Conservation (phyloP, 2,797 vertebrate species). For the Sternotherus odoratus region DNA sequence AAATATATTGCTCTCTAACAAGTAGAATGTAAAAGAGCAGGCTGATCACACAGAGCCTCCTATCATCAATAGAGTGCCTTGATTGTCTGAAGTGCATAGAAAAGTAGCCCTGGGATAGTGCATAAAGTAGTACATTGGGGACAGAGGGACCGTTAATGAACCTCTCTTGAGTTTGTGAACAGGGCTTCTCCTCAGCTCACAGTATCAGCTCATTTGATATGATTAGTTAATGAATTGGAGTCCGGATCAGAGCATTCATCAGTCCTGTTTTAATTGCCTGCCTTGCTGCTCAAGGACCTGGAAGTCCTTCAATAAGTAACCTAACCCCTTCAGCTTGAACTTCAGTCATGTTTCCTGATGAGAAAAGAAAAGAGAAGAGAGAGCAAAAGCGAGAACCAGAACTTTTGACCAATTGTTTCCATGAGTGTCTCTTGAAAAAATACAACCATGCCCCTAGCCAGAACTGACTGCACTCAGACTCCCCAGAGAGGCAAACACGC, state of each 20-base stretch:
- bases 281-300: not conserved
- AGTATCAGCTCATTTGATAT: not conserved
- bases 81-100: not conserved
- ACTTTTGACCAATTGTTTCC: not conserved
- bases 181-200: not conserved
- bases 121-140: rapidly evolving
- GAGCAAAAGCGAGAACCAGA: not conserved
- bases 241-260: not conserved
- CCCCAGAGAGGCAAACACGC: rapidly evolving
- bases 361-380: not conserved
- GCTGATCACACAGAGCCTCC: not conserved
- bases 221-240: slow-evolving; percentile 25
- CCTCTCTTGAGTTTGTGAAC: not conserved
- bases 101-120: not conserved
- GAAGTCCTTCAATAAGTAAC: not conserved
- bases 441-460: not conserved
- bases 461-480: rapidly evolving
- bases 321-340: not conserved
- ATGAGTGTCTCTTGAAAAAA: rapidly evolving
- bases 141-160: not conserved
- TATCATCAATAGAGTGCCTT: rapidly evolving
- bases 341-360: not conserved
- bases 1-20: rapidly evolving
- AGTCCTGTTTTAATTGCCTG: slow-evolving; percentile 31
- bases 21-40: not conserved